Evolutionary conservation across 2,113 vertebrate species (phyloP).

Genomic region (Myrmecobius fasciatus): DNA sequence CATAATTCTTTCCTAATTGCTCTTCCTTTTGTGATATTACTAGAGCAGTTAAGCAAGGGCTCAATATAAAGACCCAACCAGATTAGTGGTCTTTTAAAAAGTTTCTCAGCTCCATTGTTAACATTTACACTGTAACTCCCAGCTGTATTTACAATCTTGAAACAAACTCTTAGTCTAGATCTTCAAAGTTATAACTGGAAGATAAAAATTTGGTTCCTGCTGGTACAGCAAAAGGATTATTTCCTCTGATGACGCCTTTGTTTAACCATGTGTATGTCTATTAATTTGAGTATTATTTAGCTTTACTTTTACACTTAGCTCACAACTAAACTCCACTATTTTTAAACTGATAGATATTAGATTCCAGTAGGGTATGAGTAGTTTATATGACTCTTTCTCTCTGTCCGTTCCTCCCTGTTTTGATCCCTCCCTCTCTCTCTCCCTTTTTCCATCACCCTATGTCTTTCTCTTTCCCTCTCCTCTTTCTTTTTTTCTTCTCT

Average conservation of each 20-base stretch:
- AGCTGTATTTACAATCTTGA: not conserved
- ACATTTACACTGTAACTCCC: not conserved
- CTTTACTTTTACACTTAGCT: not conserved
- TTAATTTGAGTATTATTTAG: not conserved
- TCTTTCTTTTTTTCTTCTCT: accelerated
- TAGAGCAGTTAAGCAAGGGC: not conserved
- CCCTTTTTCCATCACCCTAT: no score
- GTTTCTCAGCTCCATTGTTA: not conserved
- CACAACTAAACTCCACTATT: not conserved
- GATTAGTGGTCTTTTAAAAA: not conserved
- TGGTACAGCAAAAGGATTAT: not conserved
- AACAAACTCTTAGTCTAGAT: not conserved
- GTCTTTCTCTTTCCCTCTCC: no score
- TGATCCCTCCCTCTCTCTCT: no score
- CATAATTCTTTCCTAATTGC: not conserved
- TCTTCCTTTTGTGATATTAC: not conserved
- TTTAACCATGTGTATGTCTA: not conserved
- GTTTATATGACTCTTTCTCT: not conserved
- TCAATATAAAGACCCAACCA: not conserved
- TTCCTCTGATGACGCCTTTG: not conserved
- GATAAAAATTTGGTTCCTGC: not conserved
- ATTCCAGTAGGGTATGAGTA: not conserved
- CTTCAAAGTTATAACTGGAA: not conserved
- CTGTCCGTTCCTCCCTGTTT: no score
- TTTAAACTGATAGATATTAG: not conserved